Evolutionary conservation across 2,797 vertebrate species (phyloP).

Genomic region (Buceros bicornis): DNA sequence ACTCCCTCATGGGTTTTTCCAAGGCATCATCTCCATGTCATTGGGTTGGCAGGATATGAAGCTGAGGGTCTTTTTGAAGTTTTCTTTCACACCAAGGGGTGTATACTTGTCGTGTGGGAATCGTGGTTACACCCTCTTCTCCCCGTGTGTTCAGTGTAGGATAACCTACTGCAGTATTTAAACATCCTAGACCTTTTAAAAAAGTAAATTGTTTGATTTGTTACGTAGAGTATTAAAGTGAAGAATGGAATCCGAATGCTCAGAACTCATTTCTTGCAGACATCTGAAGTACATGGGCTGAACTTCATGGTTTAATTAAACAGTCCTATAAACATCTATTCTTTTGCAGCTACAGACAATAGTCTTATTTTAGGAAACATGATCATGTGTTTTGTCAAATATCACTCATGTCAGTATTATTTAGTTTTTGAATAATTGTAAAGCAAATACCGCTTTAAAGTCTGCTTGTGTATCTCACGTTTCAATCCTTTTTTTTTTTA

Average conservation of each 20-base stretch:
- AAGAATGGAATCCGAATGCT: not conserved
- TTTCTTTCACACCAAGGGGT: constrained; percentile 43
- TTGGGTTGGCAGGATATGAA: constrained; percentile 67
- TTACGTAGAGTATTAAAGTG: not conserved
- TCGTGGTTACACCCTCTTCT: not conserved
- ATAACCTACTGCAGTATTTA: not conserved
- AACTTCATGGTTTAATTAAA: constrained; percentile 3
- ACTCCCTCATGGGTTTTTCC: constrained; percentile 42
- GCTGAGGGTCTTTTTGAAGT: constrained; percentile 67
- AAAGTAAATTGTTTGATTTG: not conserved
- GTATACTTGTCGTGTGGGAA: constrained; percentile 48
- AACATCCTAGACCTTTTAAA: not conserved
- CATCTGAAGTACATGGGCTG: not conserved
- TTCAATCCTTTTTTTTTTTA: not conserved
- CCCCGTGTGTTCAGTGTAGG: not conserved
- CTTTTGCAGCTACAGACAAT: not conserved
- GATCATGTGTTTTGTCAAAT: not conserved
- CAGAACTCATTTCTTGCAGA: not conserved
- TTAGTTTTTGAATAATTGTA: constrained; percentile 8
- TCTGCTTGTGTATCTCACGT: not conserved
- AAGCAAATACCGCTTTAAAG: not conserved
- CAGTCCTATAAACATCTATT: not conserved
- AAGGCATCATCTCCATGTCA: constrained; percentile 61
- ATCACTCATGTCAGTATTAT: not conserved
- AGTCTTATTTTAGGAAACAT: not conserved